Percentiles rank a stretch among this genome's conserved stretches.
phyloP scores from a whole-genome alignment of 1,140 invertebrate species.

The Formica exsecta region DNA sequence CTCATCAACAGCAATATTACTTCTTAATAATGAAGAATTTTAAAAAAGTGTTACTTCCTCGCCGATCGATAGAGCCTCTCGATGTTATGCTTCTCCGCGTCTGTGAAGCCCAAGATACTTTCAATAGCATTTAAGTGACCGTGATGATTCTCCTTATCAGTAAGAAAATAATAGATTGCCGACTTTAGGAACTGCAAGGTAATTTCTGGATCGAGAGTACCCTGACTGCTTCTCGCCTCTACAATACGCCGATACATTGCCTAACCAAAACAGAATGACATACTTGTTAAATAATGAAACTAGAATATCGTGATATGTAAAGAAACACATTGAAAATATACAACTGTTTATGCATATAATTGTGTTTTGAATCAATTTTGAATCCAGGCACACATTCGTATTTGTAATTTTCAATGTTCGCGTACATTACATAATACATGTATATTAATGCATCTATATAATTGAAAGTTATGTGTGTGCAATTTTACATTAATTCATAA shows the following conservation, averaged over 20 bases:
- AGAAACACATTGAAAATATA: constrained; percentile 26
- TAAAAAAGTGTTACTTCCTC: constrained; percentile 78
- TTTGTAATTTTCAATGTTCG: neutral
- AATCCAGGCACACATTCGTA: constrained; percentile 25
- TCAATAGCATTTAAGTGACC: constrained; percentile 94
- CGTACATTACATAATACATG: neutral
- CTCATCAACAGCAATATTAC: constrained; percentile 48
- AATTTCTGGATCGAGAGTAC: constrained; percentile 93
- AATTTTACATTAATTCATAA: constrained; percentile 5
- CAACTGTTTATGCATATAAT: constrained; percentile 36
- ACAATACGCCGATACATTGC: constrained; percentile 93
- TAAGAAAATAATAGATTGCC: constrained; percentile 96
- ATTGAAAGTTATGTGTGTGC: neutral
- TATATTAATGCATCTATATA: neutral
- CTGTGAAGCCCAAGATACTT: constrained; percentile 93
- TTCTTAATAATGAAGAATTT: constrained; percentile 56
- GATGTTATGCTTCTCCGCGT: constrained; percentile 92
- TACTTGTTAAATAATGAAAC: constrained; percentile 30
- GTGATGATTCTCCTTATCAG: constrained; percentile 94
- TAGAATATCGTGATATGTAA: constrained; percentile 5
- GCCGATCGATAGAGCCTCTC: constrained; percentile 86
- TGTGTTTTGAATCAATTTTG: constrained; percentile 6
- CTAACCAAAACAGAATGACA: constrained; percentile 84
- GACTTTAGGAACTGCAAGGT: constrained; percentile 96
- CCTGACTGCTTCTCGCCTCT: constrained; percentile 90